A percentile compares a stretch with the other conserved stretches of the same genome.
phyloP scores from a whole-genome alignment of 2,113 vertebrate species.

The Excalfactoria chinensis region DNA sequence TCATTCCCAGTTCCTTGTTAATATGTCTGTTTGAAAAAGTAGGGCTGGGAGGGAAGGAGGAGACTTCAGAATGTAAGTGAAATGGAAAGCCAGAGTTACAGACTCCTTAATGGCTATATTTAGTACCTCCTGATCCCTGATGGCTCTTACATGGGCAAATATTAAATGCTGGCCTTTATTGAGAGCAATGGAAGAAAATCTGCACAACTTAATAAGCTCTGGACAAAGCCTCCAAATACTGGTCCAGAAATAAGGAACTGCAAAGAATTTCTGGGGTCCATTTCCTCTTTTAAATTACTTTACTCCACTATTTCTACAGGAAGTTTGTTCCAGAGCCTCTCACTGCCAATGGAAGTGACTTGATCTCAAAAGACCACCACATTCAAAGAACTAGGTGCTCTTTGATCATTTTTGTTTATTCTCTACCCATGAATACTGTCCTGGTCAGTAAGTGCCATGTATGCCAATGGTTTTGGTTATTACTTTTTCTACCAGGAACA shows the following conservation, averaged over 20 bases:
- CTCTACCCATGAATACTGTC: neutral
- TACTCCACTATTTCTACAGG: constrained; percentile 8
- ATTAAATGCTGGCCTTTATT: constrained; percentile 18
- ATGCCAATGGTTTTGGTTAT: neutral
- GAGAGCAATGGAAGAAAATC: neutral
- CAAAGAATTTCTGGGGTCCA: constrained; percentile 24
- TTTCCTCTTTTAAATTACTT: constrained; percentile 42
- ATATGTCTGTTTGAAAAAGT: neutral
- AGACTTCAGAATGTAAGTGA: neutral
- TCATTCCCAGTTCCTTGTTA: neutral
- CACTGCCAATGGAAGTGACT: constrained; percentile 43
- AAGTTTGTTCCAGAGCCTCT: constrained; percentile 20
- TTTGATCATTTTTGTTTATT: neutral
- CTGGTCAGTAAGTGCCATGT: neutral
- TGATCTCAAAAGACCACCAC: constrained; percentile 18
- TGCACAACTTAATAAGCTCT: constrained; percentile 36
- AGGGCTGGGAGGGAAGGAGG: neutral
- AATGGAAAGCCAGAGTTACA: constrained; percentile 18
- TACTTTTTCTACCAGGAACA: neutral
- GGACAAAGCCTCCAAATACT: constrained; percentile 24
- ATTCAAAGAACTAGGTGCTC: neutral
- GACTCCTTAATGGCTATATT: constrained; percentile 26
- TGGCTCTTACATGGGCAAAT: neutral
- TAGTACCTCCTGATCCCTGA: neutral
- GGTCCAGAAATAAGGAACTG: constrained; percentile 20